Evolutionary conservation across 2,797 vertebrate genomes (phyloP).

Genomic region (Anguilla anguilla): DNA sequence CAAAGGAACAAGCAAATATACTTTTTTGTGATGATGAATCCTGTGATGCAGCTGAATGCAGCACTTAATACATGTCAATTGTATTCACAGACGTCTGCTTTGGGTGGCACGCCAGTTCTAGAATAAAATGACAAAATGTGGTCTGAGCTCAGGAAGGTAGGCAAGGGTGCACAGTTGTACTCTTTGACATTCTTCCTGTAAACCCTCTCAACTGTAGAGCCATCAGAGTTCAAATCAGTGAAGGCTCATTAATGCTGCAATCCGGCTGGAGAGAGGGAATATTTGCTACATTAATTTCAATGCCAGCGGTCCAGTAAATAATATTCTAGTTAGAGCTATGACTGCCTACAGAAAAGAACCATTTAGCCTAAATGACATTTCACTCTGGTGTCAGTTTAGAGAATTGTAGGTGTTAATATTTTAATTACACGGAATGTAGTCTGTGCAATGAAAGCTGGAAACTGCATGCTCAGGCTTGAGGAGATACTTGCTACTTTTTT

Average conservation of each 20-base stretch:
- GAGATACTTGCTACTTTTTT: conserved; percentile 22
- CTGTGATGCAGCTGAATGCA: conserved; percentile 37
- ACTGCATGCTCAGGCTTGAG: conserved; percentile 45
- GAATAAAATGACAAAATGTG: conserved; percentile 50
- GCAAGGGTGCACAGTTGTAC: conserved; percentile 61
- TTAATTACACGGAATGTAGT: conserved; percentile 56
- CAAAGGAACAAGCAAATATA: conserved; percentile 70
- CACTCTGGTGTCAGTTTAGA: conserved; percentile 49
- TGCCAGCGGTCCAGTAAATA: conserved; percentile 84
- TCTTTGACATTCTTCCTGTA: conserved; percentile 69
- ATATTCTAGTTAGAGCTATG: conserved; percentile 76
- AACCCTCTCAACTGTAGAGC: conserved; percentile 64
- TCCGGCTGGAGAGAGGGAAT: conserved; percentile 78
- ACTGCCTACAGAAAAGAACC: conserved; percentile 60
- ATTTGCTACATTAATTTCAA: conserved; percentile 89
- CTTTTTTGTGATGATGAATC: conserved; percentile 44
- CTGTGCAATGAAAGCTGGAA: conserved; percentile 48
- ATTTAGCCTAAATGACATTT: conserved; percentile 54
- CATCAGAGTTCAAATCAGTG: conserved; percentile 80
- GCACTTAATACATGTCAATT: conserved; percentile 48
- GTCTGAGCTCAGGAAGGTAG: conserved; percentile 61
- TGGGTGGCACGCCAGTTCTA: conserved; percentile 46
- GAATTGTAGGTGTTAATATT: conserved; percentile 47
- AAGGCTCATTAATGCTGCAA: conserved; percentile 84
- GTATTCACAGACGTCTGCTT: conserved; percentile 54